phyloP scores from a whole-genome alignment of 35 echinoderm and acorn worm genomes.

The Chiridota heheva region DNA sequence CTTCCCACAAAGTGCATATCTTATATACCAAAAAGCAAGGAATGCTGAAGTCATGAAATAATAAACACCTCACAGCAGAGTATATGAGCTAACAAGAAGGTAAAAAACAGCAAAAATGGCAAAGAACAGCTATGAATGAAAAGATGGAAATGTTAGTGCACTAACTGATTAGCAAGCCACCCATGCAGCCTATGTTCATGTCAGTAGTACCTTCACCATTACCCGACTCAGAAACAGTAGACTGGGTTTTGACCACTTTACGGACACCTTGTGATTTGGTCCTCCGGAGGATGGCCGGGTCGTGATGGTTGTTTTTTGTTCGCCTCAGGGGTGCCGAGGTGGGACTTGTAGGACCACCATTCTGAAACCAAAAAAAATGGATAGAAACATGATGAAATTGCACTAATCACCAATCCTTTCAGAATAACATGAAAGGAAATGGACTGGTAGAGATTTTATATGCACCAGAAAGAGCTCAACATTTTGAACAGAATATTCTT shows the following conservation, averaged over 20 bases:
- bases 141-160: constrained; percentile 55
- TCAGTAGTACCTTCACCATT: constrained; percentile 85
- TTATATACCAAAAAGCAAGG: too few relatives aligned
- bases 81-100: neutral
- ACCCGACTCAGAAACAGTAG: constrained; percentile 83
- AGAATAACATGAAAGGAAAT: too few relatives aligned
- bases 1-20: too few relatives aligned
- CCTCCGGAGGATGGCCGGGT: constrained; percentile 75
- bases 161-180: constrained; percentile 91
- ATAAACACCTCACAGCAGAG: too few relatives aligned
- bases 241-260: constrained; percentile 92
- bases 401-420: too few relatives aligned
- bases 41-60: too few relatives aligned
- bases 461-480: too few relatives aligned
- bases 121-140: constrained; percentile 31
- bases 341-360: constrained; percentile 87
- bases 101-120: neutral
- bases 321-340: constrained; percentile 32
- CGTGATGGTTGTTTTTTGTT: constrained; percentile 75
- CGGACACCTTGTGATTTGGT: constrained; percentile 97
- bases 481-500: too few relatives aligned
- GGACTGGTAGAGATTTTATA: too few relatives aligned
- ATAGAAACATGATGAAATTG: neutral
- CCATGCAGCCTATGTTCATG: constrained; percentile 73
- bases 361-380: constrained; percentile 51